phyloP scores from a whole-genome alignment of 2,113 vertebrate species.

The Eurystomus gularis region DNA sequence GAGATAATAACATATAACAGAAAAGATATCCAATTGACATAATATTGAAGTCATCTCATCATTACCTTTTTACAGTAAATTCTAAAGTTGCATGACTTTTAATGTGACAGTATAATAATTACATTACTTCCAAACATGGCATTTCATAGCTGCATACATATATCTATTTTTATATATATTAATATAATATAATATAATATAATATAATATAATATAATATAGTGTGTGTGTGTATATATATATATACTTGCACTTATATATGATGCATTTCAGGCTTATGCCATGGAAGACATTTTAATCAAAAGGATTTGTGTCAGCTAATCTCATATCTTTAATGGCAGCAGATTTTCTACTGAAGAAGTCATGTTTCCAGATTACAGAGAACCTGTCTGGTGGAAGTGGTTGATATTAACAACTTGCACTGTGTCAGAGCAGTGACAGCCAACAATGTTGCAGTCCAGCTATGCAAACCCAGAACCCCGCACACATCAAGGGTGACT shows the following conservation, averaged over 20 bases:
- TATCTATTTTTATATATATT: too few relatives aligned
- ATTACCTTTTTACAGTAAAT: background rate
- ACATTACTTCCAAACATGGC: background rate
- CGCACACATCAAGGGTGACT: background rate
- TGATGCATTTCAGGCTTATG: background rate
- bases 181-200: too few relatives aligned
- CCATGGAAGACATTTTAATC: background rate
- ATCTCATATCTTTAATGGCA: background rate
- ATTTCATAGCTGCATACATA: background rate
- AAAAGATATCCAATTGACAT: background rate
- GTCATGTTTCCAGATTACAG: background rate
- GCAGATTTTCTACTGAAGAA: background rate
- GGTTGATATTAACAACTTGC: background rate
- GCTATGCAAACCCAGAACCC: background rate
- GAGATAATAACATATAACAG: background rate
- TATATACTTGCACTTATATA: fast-evolving
- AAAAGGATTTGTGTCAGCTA: background rate
- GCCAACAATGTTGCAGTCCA: background rate
- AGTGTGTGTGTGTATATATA: too few relatives aligned
- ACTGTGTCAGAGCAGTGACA: background rate
- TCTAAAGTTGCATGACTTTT: background rate
- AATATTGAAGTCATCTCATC: background rate
- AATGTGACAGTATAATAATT: background rate
- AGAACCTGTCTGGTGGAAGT: background rate
- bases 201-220: too few relatives aligned